phyloP scores from a whole-genome alignment of 2,888 invertebrate genomes.

The Melanostoma scalare region DNA sequence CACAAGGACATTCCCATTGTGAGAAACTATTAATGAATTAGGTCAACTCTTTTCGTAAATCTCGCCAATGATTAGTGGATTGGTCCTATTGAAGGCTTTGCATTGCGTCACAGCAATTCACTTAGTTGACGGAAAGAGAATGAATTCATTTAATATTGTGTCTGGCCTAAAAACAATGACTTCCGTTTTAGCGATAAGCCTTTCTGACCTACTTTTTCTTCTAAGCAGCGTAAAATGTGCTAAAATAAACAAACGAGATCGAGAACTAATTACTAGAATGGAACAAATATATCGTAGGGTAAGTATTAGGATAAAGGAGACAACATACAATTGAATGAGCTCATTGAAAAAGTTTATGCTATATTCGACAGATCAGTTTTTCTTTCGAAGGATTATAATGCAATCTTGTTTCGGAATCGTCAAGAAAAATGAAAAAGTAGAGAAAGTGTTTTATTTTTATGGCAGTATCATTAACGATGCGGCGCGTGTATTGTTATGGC shows the following conservation, averaged over 20 bases:
- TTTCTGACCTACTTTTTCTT: constrained; percentile 41
- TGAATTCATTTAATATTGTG: not conserved
- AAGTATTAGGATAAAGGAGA: not conserved
- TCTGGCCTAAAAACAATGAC: constrained; percentile 11
- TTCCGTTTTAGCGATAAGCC: constrained; percentile 14
- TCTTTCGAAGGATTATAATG: too few relatives aligned
- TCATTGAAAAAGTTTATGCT: not conserved
- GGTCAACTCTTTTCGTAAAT: constrained; percentile 13
- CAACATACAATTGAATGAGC: not conserved
- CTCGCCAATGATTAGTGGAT: not conserved
- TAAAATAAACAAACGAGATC: constrained; percentile 26
- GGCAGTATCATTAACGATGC: too few relatives aligned
- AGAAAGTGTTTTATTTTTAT: too few relatives aligned
- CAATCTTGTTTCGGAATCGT: too few relatives aligned
- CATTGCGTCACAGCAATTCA: not conserved
- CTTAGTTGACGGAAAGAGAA: not conserved
- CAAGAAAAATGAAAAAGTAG: too few relatives aligned
- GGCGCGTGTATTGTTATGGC: too few relatives aligned
- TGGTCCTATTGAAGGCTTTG: not conserved
- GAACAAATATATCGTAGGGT: not conserved
- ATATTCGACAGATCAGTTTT: too few relatives aligned
- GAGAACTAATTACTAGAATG: constrained; percentile 3
- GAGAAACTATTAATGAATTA: constrained; percentile 15
- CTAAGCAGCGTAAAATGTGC: not conserved
- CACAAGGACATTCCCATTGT: constrained; percentile 5